Evolutionary conservation across 2,113 vertebrate genomes (phyloP), one percentile per base, ranked within the genome.

Genomic region (Brienomyrus brachyistius): DNA sequence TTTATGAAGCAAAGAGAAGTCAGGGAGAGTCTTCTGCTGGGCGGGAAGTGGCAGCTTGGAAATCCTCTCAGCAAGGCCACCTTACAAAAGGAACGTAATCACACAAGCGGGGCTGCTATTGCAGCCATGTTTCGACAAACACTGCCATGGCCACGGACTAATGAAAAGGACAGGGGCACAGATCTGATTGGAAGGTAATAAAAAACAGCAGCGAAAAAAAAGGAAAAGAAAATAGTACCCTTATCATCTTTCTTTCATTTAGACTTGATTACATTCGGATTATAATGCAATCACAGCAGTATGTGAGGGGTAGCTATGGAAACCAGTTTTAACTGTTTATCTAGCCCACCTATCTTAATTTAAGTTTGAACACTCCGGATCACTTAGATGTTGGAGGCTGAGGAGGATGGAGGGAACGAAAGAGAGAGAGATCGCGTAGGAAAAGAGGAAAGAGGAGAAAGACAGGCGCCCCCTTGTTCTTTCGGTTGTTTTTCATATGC

Each of bases 241-340:
- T 99, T 99, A 99, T 99, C 98, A 98, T 99, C 97, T 98, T 97
- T 95, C 97, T 98, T 99, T 99, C 98, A 99, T 99, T 99, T 98
- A 98, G 98, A 98, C 97, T 98, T 99, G 98, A 99, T 99, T 99
- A 98, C 98, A 97, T 96, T 96, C 96, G 98, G 98, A 99, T 99
- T 99, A 99, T 99, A 99, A 99, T 98, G 98, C 98, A 99, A 99
- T 99, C 98, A 99, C 97, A 96, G 97, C 97, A 96, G 98, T 97
- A 98, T 98, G 98, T 98, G 98, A 99, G 97, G 97, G 96, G 98
- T 99, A 98, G 97, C 98, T 98, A 99, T 99, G 98, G 98, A 97
- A 99, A 99, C 98, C 96, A 97, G 96, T 98, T 98, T 98, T 98
- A 98, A 98, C 98, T 98, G 97, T 98, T 98, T 99, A 99, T 99